Evolutionary conservation across 2,113 vertebrate species (phyloP), one percentile per base, ranked within the genome.

Genomic region (Bufo gargarizans): DNA sequence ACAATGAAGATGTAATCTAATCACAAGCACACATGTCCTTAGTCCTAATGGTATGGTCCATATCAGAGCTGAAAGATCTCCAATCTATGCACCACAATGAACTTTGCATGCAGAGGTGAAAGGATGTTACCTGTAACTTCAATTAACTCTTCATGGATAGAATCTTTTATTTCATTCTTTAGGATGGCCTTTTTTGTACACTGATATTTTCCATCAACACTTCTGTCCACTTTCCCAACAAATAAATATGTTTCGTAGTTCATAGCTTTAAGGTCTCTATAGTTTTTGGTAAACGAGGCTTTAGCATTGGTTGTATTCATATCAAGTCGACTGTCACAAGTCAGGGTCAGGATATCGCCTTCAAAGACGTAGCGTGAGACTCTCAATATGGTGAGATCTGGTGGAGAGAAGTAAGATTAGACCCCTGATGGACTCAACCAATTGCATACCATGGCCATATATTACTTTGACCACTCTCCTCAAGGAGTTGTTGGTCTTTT

Each of bases 351-450:
- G 55, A 49, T 49, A 9, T 86, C 84, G 8, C 72, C 84, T 63
- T 77, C 71, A 9, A 59, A 77, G 16, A 77, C 72, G 7, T n/a
- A 22, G 14, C 53, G 71, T 13, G 84, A 19, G 7, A 49, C 71
- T 4, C 72, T 74, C 19, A 86, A 3, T 9, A 86, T 84, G 13
- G 63, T 16, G 17, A 84, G 82, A 71, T 84, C 82, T 84, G 47
- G 14, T 3, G 20, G 63, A 33, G 13, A 4, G 20, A 33, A 7
- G 22, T 22, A 6, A 22, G 22, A 56, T 53, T n/a, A 78, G 77
- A 56, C 50, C 6, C 17, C 6, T 76, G 5, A 50, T 65, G 43
- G 43, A 67, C 43, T 65, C 9, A 6, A 53, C 0, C 9, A 53
- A 53, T 53, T 53, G 5, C 9, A 53, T 9, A 53, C 53, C 1